Percentiles rank a stretch among this genome's conserved stretches.
Conservation (phyloP, 1,140 invertebrate genomes). For the Goniozus legneri region DNA sequence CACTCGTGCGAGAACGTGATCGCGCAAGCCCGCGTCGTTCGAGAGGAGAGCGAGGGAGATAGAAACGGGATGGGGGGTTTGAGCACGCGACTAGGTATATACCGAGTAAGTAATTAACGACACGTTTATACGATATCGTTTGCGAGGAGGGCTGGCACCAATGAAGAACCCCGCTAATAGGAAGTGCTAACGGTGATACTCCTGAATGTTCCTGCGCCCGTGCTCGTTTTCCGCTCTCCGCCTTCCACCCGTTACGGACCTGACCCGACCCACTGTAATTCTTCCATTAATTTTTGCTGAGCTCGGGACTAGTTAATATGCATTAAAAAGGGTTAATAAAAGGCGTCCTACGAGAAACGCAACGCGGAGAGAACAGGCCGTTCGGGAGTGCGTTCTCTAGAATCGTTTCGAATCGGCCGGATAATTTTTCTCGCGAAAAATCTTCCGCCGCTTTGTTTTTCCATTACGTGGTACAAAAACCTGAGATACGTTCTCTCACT, state of each 20-base stretch:
- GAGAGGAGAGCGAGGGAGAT: conserved; percentile 16
- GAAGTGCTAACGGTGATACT: conserved; percentile 49
- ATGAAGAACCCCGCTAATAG: conserved; percentile 51
- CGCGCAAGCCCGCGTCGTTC: no score
- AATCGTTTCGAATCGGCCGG: no score
- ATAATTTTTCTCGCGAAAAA: no score
- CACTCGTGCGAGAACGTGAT: conserved; percentile 20
- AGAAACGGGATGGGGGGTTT: conserved; percentile 12
- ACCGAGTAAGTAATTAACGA: conserved; percentile 50
- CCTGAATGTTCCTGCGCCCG: conserved; percentile 35
- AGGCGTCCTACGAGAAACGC: conserved; percentile 3
- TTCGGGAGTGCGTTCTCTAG: no score
- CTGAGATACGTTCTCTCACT: no score
- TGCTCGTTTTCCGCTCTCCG: conserved; percentile 3
- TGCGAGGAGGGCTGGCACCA: conserved; percentile 34
- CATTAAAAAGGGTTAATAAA: conserved; percentile 37
- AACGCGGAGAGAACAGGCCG: no score
- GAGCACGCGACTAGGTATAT: conserved; percentile 17
- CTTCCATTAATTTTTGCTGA: conserved; percentile 52
- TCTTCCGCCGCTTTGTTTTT: no score
- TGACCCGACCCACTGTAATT: conserved; percentile 33
- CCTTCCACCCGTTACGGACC: conserved; percentile 16
- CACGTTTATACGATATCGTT: conserved; percentile 49
- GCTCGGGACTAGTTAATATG: conserved; percentile 49
- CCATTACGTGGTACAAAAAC: no score